A percentile compares a stretch with the other conserved stretches of the same genome.
Conservation (phyloP, 2,113 vertebrate species). For the Myiozetetes cayanensis region DNA sequence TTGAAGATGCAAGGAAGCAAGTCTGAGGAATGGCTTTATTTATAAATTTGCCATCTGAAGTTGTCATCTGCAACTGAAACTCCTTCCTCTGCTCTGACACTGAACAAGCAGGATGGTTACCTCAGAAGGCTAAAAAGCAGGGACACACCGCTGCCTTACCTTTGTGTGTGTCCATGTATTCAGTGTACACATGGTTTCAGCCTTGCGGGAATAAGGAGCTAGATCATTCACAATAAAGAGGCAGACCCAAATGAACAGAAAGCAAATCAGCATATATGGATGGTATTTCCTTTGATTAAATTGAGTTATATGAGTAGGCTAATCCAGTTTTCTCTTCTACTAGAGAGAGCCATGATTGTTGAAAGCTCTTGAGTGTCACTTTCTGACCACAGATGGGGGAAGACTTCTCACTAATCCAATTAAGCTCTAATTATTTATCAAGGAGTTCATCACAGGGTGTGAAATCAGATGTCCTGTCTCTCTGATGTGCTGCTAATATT, state of each 20-base stretch:
- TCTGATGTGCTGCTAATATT: not conserved
- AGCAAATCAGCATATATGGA: not conserved
- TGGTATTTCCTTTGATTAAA: not conserved
- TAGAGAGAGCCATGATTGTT: not conserved
- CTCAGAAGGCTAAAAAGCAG: not conserved
- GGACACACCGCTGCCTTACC: not conserved
- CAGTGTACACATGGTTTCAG: not conserved
- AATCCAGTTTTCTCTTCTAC: not conserved
- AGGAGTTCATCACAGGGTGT: not conserved
- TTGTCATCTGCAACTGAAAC: not conserved
- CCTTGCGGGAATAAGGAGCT: not conserved
- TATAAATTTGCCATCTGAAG: not conserved
- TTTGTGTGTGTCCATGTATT: not conserved
- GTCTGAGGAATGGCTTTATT: not conserved
- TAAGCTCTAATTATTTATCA: not conserved
- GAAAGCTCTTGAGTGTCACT: not conserved
- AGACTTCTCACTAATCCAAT: not conserved
- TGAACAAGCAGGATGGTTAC: not conserved
- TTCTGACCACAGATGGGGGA: not conserved
- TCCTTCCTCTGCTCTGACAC: not conserved
- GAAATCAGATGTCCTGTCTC: not conserved
- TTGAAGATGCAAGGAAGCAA: not conserved
- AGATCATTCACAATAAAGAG: not conserved
- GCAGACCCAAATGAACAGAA: not conserved
- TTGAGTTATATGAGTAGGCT: not conserved